Percentiles rank a stretch among this genome's conserved stretches.
Conservation (phyloP, 2,797 vertebrate genomes). For the Lepus oiostolus region DNA sequence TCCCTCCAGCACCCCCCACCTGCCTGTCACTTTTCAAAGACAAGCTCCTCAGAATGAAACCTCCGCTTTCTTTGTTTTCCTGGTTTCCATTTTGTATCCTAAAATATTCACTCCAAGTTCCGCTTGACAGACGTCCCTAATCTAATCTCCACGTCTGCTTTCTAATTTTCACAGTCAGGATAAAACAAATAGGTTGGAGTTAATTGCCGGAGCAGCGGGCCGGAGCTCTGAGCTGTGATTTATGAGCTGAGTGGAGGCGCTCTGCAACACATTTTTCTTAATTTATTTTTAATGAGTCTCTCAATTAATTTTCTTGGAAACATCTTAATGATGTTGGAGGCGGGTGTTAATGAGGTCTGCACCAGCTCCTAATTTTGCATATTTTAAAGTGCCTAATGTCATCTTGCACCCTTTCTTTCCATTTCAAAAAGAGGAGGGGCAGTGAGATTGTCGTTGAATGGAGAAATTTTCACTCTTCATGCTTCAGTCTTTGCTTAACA, state of each 20-base stretch:
- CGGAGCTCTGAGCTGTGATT: constrained; percentile 96
- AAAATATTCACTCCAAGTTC: constrained; percentile 98
- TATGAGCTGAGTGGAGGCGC: constrained; percentile 95
- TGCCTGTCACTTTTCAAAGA: constrained; percentile 82
- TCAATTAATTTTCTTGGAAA: constrained; percentile 99
- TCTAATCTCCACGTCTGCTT: constrained; percentile 99
- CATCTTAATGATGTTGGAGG: constrained; percentile 98
- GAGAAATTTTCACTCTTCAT: constrained; percentile 48
- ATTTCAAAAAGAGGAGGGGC: constrained; percentile 75
- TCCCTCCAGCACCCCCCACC: constrained; percentile 70
- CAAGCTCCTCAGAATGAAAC: constrained; percentile 79
- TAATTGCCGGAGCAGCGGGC: constrained; percentile 96
- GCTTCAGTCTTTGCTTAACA: constrained; percentile 67
- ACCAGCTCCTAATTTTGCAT: constrained; percentile 89
- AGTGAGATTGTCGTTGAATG: constrained; percentile 40
- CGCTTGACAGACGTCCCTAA: constrained; percentile 97
- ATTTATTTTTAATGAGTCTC: constrained; percentile 99
- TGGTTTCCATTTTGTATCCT: constrained; percentile 91
- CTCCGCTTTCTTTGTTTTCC: constrained; percentile 88
- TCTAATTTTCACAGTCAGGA: constrained; percentile 99
- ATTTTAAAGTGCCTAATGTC: constrained; percentile 88
- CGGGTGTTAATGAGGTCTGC: constrained; percentile 93
- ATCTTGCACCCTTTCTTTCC: constrained; percentile 79
- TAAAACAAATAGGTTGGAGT: constrained; percentile 99
- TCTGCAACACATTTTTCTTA: constrained; percentile 99